A percentile compares a stretch with the other conserved stretches of the same genome.
phyloP scores from a whole-genome alignment of 1,140 invertebrate genomes.

The Trichomalopsis sarcophagae region DNA sequence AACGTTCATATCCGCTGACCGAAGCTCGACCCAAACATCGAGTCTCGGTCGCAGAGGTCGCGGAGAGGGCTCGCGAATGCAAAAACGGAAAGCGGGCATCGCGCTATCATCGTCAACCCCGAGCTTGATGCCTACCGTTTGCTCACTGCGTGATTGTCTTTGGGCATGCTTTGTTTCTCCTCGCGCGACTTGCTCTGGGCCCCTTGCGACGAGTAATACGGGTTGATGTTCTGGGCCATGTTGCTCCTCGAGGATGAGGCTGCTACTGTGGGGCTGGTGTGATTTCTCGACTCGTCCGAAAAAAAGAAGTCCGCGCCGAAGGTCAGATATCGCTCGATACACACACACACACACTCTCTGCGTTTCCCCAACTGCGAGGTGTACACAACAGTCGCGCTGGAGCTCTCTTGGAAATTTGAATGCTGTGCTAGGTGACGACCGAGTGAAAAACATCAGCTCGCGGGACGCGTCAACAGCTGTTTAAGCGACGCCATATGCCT shows the following conservation, averaged over 20 bases:
- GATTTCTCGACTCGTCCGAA: not conserved
- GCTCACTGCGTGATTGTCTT: slow-evolving; percentile 90
- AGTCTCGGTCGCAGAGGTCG: not conserved
- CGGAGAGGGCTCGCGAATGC: not conserved
- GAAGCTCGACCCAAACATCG: slow-evolving; percentile 15
- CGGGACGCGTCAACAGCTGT: slow-evolving; percentile 64
- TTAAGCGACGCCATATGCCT: slow-evolving; percentile 40
- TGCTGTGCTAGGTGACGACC: slow-evolving; percentile 56
- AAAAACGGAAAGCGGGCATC: not conserved
- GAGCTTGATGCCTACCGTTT: slow-evolving; percentile 80
- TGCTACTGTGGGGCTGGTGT: not conserved
- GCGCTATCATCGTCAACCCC: slow-evolving; percentile 31
- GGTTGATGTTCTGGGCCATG: slow-evolving; percentile 91
- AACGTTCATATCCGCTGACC: not conserved
- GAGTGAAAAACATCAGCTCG: slow-evolving; percentile 61
- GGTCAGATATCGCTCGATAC: slow-evolving; percentile 45
- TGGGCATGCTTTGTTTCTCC: slow-evolving; percentile 81
- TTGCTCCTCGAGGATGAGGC: not conserved
- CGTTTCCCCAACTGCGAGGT: slow-evolving; percentile 43
- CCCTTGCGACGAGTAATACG: slow-evolving; percentile 81
- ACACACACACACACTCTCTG: not conserved
- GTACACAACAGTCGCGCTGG: slow-evolving; percentile 63
- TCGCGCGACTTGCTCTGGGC: slow-evolving; percentile 83
- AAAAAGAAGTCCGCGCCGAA: slow-evolving; percentile 30
- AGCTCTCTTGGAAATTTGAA: slow-evolving; percentile 65